These are phyloP conservation scores for Taxidea taxus DNA, from an alignment of 2,113 vertebrate species.

Conservation along the genomic window DNA sequence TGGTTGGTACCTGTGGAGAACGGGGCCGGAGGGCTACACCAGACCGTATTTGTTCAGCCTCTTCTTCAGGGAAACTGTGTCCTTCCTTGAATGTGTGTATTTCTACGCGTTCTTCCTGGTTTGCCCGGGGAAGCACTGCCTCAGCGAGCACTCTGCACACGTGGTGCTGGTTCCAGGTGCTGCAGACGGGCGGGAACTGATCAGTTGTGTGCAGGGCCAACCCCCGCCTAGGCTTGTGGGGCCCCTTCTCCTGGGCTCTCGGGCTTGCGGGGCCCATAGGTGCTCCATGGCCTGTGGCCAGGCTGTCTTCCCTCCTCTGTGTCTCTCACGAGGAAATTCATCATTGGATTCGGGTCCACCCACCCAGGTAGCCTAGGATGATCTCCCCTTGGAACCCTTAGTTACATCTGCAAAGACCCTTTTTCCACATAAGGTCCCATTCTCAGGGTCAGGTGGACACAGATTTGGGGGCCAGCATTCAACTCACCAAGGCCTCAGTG, in stretches of 20 bases:
- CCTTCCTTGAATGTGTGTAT: background rate
- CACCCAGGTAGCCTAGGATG: background rate
- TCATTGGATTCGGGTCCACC: background rate
- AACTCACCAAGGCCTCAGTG: background rate
- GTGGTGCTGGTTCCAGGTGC: too few species aligned
- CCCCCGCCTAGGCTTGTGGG: too few species aligned
- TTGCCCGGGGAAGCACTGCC: background rate
- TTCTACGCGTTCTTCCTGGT: background rate
- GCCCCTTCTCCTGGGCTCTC: too few species aligned
- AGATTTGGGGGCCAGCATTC: background rate
- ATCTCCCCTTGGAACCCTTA: background rate
- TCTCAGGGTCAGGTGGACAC: background rate
- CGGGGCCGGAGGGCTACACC: background rate
- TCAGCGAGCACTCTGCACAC: accelerated
- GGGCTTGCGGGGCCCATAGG: background rate
- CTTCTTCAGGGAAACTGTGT: background rate
- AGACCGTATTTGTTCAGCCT: background rate
- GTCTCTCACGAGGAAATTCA: too few species aligned
- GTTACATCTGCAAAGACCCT: background rate
- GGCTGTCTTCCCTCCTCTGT: too few species aligned
- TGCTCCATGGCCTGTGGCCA: background rate
- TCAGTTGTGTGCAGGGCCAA: background rate
- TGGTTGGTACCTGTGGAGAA: background rate
- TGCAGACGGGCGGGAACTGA: too few species aligned
- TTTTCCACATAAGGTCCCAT: background rate